phyloP scores from a whole-genome alignment of 1,140 invertebrate genomes.

The Pristionchus pacificus region DNA sequence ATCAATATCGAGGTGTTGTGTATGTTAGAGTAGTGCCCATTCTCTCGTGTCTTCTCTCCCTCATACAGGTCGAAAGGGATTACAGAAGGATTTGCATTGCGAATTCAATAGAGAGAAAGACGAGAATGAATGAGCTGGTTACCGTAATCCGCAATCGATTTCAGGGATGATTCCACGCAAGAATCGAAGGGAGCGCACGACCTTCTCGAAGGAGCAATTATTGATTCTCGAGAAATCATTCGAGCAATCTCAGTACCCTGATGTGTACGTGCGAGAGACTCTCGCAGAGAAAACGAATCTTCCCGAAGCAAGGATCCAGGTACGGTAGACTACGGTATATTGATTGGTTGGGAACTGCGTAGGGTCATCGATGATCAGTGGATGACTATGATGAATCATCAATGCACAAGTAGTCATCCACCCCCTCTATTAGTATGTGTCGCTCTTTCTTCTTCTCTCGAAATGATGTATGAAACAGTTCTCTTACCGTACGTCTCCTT shows the following conservation, averaged over 20 bases:
- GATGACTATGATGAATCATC: too few species aligned
- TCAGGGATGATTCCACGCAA: not conserved
- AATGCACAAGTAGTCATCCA: too few species aligned
- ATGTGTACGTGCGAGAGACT: not conserved
- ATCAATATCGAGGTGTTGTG: not conserved
- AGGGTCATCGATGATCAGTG: too few species aligned
- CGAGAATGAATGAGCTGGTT: not conserved
- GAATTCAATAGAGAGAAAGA: not conserved
- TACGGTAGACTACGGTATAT: not conserved
- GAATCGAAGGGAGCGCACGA: not conserved
- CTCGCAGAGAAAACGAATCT: not conserved
- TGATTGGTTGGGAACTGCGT: not conserved
- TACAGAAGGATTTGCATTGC: not conserved
- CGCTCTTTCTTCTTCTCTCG: too few species aligned
- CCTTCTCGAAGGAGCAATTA: not conserved
- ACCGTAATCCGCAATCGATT: too few species aligned
- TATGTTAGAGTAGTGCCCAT: too few species aligned
- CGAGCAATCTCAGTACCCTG: not conserved
- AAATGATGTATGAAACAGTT: too few species aligned
- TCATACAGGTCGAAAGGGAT: too few species aligned
- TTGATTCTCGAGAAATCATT: not conserved
- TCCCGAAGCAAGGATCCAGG: not conserved
- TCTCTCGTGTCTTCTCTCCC: too few species aligned
- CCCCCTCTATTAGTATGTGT: too few species aligned
- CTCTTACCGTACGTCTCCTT: too few species aligned